These are phyloP conservation scores for Drosophila mayaguana DNA, from an alignment of 2,888 invertebrate species.

Conservation along the genomic window DNA sequence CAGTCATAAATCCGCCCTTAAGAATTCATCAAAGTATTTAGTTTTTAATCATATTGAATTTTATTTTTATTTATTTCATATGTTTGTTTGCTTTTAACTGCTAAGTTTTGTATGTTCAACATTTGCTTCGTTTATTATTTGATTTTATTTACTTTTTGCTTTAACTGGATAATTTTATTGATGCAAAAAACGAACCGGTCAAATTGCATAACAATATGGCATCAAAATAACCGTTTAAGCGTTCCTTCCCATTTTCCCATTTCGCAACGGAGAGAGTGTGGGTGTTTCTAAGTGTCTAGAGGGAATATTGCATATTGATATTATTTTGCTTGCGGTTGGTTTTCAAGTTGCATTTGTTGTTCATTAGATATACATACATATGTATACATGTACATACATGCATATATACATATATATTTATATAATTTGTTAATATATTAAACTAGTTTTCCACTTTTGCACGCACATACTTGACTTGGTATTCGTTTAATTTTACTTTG, in stretches of 20 bases:
- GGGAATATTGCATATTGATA: constrained; percentile 57
- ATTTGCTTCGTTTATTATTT: constrained; percentile 68
- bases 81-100: constrained; percentile 72
- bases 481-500: constrained; percentile 68
- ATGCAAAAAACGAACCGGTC: constrained; percentile 67
- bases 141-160: constrained; percentile 58
- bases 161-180: constrained; percentile 67
- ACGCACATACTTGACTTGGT: constrained; percentile 72
- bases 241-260: constrained; percentile 55
- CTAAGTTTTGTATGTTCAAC: constrained; percentile 79
- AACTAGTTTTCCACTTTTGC: constrained; percentile 70
- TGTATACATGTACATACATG: constrained; percentile 13
- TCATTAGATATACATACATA: constrained; percentile 51
- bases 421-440: constrained; percentile 73
- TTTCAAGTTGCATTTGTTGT: constrained; percentile 43
- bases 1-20: neutral
- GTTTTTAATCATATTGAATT: constrained; percentile 50
- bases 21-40: neutral
- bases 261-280: constrained; percentile 40
- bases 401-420: constrained; percentile 42
- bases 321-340: constrained; percentile 47
- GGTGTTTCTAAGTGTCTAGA: constrained; percentile 16
- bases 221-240: constrained; percentile 72
- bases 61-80: constrained; percentile 69
- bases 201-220: constrained; percentile 77